Conservation (phyloP, 2,113 vertebrate species). For the Notarius lentiginosus region DNA sequence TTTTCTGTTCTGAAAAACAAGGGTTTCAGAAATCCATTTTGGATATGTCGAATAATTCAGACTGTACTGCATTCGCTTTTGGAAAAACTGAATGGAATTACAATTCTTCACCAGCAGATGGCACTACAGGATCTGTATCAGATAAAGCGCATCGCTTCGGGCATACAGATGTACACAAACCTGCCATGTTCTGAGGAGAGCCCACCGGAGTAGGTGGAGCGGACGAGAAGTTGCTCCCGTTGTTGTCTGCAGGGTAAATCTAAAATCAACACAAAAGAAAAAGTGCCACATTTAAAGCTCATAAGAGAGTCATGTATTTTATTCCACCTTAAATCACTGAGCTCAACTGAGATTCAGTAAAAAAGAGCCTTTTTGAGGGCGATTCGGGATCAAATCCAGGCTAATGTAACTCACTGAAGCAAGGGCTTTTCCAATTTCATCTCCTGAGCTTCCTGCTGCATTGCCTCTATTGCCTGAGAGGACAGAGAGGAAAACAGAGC, state of each 20-base stretch:
- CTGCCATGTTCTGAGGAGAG: slow-evolving; percentile 91
- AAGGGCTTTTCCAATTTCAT: slow-evolving; percentile 94
- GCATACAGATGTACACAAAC: slow-evolving; percentile 64
- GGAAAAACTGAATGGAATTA: background rate
- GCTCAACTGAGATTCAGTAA: background rate
- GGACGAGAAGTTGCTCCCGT: slow-evolving; percentile 88
- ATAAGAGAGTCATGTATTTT: background rate
- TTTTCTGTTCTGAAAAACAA: background rate
- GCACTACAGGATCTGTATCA: slow-evolving; percentile 45
- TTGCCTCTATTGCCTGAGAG: slow-evolving; percentile 79
- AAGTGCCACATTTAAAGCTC: background rate
- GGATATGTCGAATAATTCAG: background rate
- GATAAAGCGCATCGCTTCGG: background rate
- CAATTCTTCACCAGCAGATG: slow-evolving; percentile 58
- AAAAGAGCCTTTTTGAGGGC: background rate
- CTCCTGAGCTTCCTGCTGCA: slow-evolving; percentile 88
- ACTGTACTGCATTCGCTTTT: background rate
- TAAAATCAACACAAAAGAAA: slow-evolving; percentile 58
- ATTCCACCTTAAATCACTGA: background rate
- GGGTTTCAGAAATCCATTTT: background rate
- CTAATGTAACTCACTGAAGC: slow-evolving; percentile 83
- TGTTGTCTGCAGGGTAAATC: slow-evolving; percentile 95
- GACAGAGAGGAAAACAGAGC: background rate
- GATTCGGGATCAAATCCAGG: background rate
- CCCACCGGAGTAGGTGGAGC: slow-evolving; percentile 90